phyloP scores from a whole-genome alignment of 2,888 invertebrate genomes.

The Caenorhabditis sinica region DNA sequence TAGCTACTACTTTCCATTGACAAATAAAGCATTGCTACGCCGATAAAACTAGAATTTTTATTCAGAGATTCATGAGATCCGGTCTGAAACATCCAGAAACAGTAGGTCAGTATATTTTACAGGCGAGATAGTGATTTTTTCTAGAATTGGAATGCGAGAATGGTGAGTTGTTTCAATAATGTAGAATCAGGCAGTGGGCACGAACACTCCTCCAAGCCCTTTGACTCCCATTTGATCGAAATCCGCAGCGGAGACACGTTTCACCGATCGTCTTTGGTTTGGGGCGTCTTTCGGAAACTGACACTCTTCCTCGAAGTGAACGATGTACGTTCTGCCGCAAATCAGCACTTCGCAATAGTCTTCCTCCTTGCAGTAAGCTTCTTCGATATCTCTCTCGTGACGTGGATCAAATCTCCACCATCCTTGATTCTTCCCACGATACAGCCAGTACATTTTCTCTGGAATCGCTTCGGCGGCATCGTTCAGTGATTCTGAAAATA shows the following conservation, averaged over 20 bases:
- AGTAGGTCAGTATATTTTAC: no score
- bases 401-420: slow-evolving; percentile 39
- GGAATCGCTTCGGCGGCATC: not conserved
- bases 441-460: slow-evolving; percentile 18
- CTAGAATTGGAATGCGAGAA: not conserved
- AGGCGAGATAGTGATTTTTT: no score
- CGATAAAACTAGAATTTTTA: not conserved
- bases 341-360: slow-evolving; percentile 12
- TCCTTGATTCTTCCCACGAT: slow-evolving; percentile 17
- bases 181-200: not conserved
- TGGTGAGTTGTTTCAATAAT: not conserved
- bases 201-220: slow-evolving; percentile 19
- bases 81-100: no score
- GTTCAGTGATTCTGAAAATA: not conserved
- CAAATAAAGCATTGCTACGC: slow-evolving; percentile 46
- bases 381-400: slow-evolving; percentile 24
- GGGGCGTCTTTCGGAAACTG: not conserved
- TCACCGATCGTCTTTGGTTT: not conserved
- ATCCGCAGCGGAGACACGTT: slow-evolving; percentile 4
- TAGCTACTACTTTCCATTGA: slow-evolving; percentile 27
- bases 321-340: slow-evolving; percentile 10
- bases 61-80: not conserved
- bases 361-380: not conserved
- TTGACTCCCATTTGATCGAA: slow-evolving; percentile 20
- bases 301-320: not conserved